Evolutionary conservation across 2,113 vertebrate genomes (phyloP), one percentile per base, ranked within the genome.

Genomic region (Eulemur macaco): DNA sequence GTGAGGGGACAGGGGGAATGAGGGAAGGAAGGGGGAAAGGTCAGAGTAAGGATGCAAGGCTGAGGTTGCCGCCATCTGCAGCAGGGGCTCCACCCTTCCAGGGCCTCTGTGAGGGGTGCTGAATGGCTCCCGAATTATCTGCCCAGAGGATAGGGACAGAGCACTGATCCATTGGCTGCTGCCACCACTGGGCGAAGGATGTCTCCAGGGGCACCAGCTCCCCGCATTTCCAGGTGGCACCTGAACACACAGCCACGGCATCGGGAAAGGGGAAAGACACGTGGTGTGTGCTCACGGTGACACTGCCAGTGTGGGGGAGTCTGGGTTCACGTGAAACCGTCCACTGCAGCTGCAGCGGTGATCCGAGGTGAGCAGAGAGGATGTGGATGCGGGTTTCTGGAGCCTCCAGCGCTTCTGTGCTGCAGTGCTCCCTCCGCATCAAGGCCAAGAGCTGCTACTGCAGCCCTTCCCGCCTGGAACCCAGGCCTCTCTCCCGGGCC

Each of bases 381-480:
- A 23, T 8, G 58, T 54, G 23, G 10, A 6, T 1, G 14, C 31
- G 42, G 89, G 71, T 60, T n/a, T 15, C 64, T 34, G 71, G 29
- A 29, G 47, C 18, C 39, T 45, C 66, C 77, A 37, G 0, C 5
- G 6, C 17, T 17, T 66, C n/a, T 3, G 3, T 20, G 3, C 31
- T 8, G 34, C 31, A 1, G 3, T 0, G 6, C 25, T 66, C 27
- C 31, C 37, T 37, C 39, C 8, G 0, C 8, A 9, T 29, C 25
- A 7, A 45, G 68, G 23, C 47, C 42, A 69, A 56, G 42, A 60
- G 6, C 50, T 31, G 14, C 21, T 1, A 6, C 2, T 5, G 90
- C 20, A 25, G 39, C 73, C 73, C 66, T 69, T 73, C n/a, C 50
- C 6, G n/a, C 64, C 78, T 0, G 69, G 77, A 23, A 39, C 15